Evolutionary conservation across 2,113 vertebrate genomes (phyloP).

Genomic region (Lates calcarifer): DNA sequence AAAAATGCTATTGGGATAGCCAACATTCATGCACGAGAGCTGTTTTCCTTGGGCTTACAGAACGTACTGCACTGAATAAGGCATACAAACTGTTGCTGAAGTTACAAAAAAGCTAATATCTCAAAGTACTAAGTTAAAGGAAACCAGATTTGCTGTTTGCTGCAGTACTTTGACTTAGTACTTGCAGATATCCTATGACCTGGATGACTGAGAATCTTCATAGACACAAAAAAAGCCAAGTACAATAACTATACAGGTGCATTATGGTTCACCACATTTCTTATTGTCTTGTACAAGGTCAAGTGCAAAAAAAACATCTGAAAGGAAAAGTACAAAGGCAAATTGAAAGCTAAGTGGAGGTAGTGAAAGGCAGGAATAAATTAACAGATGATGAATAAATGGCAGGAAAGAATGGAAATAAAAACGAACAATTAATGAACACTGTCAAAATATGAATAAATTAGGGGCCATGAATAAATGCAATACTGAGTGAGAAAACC

Average conservation of each 20-base stretch:
- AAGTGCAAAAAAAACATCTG: constrained; percentile 50
- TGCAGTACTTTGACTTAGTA: constrained; percentile 49
- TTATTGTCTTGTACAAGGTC: constrained; percentile 63
- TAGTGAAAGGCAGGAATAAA: constrained; percentile 56
- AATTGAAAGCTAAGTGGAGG: constrained; percentile 56
- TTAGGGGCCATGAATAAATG: constrained; percentile 54
- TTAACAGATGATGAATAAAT: constrained; percentile 61
- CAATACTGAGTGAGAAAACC: constrained; percentile 23
- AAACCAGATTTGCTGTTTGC: constrained; percentile 18
- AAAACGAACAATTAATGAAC: constrained; percentile 61
- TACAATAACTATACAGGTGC: constrained; percentile 64
- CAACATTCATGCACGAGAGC: constrained; percentile 80
- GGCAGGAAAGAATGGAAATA: constrained; percentile 55
- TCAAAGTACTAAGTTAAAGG: constrained; percentile 57
- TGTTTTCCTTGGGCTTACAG: constrained; percentile 61
- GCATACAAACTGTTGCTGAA: constrained; percentile 70
- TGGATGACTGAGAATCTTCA: constrained; percentile 47
- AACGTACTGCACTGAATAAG: constrained; percentile 72
- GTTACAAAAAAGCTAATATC: constrained; percentile 65
- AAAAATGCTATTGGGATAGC: constrained; percentile 70
- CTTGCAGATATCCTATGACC: constrained; percentile 42
- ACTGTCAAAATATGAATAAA: constrained; percentile 62
- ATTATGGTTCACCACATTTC: constrained; percentile 55
- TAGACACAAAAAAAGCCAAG: constrained; percentile 54
- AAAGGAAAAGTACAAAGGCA: constrained; percentile 50